phyloP scores from a whole-genome alignment of 2,113 vertebrate genomes.

The Scalopus aquaticus region DNA sequence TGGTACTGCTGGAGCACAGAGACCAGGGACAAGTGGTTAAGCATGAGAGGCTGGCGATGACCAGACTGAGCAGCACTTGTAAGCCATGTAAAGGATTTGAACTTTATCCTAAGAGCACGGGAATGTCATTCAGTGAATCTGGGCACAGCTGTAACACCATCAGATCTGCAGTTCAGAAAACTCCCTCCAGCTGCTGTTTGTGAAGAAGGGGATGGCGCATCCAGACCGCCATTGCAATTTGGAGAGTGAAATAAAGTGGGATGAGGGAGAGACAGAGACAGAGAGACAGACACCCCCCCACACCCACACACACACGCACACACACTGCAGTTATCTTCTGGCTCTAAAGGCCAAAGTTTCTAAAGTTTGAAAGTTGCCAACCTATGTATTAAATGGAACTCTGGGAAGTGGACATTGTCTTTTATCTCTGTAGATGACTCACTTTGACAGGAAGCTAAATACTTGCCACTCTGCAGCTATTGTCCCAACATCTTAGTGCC shows the following conservation, averaged over 20 bases:
- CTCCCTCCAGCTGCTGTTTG: neutral
- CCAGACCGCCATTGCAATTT: neutral
- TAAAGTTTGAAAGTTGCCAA: conserved; percentile 24
- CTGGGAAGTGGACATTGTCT: neutral
- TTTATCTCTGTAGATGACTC: conserved; percentile 17
- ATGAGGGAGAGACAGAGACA: neutral
- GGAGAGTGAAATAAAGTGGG: neutral
- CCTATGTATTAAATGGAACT: conserved; percentile 39
- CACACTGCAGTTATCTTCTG: neutral
- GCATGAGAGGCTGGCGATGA: neutral
- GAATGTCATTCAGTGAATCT: conserved; percentile 1
- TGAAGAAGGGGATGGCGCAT: conserved; percentile 5
- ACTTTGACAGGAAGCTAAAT: conserved; percentile 32
- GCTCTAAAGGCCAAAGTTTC: neutral
- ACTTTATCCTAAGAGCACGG: conserved; percentile 27
- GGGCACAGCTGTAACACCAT: neutral
- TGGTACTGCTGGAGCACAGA: neutral
- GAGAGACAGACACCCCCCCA: neutral
- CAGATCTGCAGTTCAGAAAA: conserved; percentile 54
- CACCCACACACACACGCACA: neutral
- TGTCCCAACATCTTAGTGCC: neutral
- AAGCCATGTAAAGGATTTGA: conserved; percentile 38
- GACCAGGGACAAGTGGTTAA: neutral
- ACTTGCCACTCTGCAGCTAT: neutral
- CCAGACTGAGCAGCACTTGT: neutral